These are phyloP conservation scores for Pseudachorutes palmiensis DNA, from an alignment of 1,140 invertebrate genomes.

Conservation along the genomic window DNA sequence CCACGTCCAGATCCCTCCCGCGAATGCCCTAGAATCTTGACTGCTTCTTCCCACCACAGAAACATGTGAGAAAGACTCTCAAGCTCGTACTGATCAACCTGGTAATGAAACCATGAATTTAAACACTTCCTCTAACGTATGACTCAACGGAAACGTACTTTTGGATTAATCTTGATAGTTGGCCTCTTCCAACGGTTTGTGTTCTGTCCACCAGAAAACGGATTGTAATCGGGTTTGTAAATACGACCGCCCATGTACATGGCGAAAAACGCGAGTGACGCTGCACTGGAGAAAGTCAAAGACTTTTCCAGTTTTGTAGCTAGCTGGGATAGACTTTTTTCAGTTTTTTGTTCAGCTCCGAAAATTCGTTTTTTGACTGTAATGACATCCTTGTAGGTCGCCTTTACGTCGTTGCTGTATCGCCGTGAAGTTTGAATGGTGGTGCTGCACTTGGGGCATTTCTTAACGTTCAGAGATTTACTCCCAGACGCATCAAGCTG, in stretches of 20 bases:
- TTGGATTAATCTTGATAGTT: not conserved
- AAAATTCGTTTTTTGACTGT: conserved; percentile 41
- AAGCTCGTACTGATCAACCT: not conserved
- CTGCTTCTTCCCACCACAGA: not conserved
- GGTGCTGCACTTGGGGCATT: conserved; percentile 47
- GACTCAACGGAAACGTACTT: not conserved
- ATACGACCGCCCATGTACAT: no score
- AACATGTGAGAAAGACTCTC: not conserved
- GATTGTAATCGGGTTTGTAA: no score
- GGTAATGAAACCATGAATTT: not conserved
- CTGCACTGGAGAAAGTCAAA: not conserved
- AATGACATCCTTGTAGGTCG: conserved; percentile 41
- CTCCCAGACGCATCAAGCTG: conserved; percentile 20
- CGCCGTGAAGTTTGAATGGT: conserved; percentile 44
- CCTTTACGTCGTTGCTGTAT: conserved; percentile 44
- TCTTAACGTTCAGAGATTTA: conserved; percentile 42
- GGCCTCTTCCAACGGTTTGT: not conserved
- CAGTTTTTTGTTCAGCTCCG: conserved; percentile 14
- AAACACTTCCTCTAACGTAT: not conserved
- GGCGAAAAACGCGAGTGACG: no score
- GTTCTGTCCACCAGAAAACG: no score
- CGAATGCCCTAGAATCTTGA: not conserved
- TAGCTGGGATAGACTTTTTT: not conserved
- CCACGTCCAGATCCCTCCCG: no score
- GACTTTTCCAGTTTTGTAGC: not conserved